Percentiles rank a stretch among this genome's conserved stretches.
Evolutionary conservation across 2,797 vertebrate genomes (phyloP).

Genomic region (Acropternis orthonyx): DNA sequence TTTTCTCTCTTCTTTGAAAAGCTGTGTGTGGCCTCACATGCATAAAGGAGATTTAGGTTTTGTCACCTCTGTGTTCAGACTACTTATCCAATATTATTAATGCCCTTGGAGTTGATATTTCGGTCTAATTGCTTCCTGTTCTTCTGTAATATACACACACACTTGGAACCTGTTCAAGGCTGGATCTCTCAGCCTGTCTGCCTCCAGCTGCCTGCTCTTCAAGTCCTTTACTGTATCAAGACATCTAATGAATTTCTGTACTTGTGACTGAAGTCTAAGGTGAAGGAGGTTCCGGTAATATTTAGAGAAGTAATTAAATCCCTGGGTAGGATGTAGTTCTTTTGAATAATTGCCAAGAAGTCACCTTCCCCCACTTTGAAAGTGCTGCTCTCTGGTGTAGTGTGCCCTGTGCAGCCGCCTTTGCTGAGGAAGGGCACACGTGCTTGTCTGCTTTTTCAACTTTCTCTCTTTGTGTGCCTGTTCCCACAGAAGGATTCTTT

Average conservation of each 20-base stretch:
- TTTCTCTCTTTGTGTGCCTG: background rate
- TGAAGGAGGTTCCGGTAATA: background rate
- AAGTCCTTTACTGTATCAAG: background rate
- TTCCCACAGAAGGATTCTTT: background rate
- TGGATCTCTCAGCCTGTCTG: background rate
- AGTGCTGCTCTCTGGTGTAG: background rate
- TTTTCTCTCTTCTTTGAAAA: background rate
- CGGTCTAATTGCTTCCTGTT: background rate
- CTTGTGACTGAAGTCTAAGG: background rate
- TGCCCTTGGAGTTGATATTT: background rate
- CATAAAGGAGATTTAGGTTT: background rate
- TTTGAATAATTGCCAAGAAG: background rate
- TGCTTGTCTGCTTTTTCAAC: background rate
- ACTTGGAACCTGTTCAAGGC: background rate
- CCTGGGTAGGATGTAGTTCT: background rate
- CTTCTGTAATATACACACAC: background rate
- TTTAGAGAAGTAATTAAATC: background rate
- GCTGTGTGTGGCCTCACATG: background rate
- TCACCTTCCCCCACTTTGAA: background rate
- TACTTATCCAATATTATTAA: background rate
- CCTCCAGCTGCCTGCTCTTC: background rate
- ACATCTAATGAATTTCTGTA: background rate
- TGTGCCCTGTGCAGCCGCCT: background rate
- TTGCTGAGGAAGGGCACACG: rapidly evolving
- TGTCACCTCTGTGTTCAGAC: background rate